A percentile compares a stretch with the other conserved stretches of the same genome.
These are phyloP conservation scores for Lamellibrachia satsuma DNA, from an alignment of 2,888 invertebrate genomes.

Conservation along the genomic window DNA sequence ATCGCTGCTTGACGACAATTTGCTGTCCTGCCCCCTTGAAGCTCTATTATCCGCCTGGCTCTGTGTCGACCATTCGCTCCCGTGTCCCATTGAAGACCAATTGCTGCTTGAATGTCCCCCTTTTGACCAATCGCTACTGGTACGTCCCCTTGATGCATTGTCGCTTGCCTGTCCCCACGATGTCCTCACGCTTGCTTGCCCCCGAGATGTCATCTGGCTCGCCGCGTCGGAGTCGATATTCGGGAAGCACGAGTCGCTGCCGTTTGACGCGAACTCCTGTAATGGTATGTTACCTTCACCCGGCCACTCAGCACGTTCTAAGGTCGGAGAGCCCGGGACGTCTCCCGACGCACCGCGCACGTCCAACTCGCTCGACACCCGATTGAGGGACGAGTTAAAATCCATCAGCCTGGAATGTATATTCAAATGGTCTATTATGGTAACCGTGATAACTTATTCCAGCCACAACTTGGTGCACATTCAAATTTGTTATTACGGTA, in stretches of 20 bases:
- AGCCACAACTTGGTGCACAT: no score
- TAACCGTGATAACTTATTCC: no score
- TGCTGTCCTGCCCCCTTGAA: background rate
- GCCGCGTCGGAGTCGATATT: no score
- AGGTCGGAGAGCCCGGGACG: background rate
- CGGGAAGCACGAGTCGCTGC: no score
- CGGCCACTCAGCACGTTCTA: no score
- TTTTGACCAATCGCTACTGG: background rate
- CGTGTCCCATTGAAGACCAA: background rate
- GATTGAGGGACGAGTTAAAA: background rate
- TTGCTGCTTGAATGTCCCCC: background rate
- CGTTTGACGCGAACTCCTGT: no score
- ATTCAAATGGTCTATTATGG: background rate
- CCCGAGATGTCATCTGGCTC: background rate
- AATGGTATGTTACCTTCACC: no score
- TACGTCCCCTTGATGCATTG: background rate
- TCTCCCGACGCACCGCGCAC: background rate
- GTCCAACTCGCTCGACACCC: background rate
- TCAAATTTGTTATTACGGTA: no score
- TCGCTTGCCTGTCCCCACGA: no score
- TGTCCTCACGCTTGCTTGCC: background rate
- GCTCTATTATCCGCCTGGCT: background rate
- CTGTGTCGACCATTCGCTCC: background rate
- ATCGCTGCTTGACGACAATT: background rate
- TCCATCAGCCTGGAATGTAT: background rate